A percentile compares a stretch with the other conserved stretches of the same genome.
These are phyloP conservation scores for Leptodactylus fuscus DNA, from an alignment of 2,113 vertebrate species.

Conservation along the genomic window DNA sequence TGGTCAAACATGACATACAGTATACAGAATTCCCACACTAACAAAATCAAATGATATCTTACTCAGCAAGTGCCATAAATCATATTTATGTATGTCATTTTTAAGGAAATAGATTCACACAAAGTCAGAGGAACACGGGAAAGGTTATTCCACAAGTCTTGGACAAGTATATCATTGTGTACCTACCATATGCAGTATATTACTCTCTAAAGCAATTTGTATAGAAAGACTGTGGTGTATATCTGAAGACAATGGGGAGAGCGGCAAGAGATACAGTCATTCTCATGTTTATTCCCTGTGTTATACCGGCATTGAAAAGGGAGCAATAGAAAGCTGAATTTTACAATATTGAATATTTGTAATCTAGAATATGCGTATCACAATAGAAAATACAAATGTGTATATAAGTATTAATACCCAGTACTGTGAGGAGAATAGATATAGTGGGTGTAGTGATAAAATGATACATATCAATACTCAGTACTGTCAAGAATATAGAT, in stretches of 20 bases:
- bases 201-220: constrained; percentile 43
- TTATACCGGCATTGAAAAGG: neutral
- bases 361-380: neutral
- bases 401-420: too few species aligned
- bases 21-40: constrained; percentile 55
- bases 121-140: constrained; percentile 38
- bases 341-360: neutral
- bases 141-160: constrained; percentile 48
- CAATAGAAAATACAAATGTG: neutral
- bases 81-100: constrained; percentile 54
- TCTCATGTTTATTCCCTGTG: neutral
- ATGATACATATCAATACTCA: too few species aligned
- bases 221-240: constrained; percentile 3
- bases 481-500: too few species aligned
- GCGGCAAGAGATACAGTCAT: neutral
- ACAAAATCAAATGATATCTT: constrained; percentile 57
- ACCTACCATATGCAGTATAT: constrained; percentile 13
- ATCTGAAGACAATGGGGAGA: constrained; percentile 21
- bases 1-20: constrained; percentile 58
- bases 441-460: too few species aligned
- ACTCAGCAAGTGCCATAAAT: constrained; percentile 44
- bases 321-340: neutral
- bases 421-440: too few species aligned
- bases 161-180: constrained; percentile 48
- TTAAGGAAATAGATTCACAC: constrained; percentile 52